Evolutionary conservation across 2,113 vertebrate genomes (phyloP).

Genomic region (Antechinus stuartii): DNA sequence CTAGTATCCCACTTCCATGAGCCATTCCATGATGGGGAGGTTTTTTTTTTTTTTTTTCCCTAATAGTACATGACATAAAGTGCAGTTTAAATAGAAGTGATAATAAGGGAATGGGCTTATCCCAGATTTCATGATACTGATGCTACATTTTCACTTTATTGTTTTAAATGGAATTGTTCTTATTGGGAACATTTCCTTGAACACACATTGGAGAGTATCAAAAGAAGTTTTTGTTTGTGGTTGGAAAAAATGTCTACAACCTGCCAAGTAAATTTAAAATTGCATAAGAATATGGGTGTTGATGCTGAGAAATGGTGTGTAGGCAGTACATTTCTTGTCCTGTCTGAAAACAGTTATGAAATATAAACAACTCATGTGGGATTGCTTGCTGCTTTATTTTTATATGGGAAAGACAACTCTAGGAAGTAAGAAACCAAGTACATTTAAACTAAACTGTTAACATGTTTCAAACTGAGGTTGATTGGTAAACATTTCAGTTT

Average conservation of each 20-base stretch:
- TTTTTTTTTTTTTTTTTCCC: background rate
- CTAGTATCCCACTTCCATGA: background rate
- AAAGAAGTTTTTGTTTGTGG: conserved; percentile 77
- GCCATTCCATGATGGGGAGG: background rate
- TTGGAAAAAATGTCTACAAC: conserved; percentile 74
- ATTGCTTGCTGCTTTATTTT: conserved; percentile 53
- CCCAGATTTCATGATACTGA: conserved; percentile 50
- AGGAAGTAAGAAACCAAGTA: conserved; percentile 36
- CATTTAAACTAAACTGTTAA: conserved; percentile 60
- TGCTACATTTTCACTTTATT: conserved; percentile 57
- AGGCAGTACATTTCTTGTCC: conserved; percentile 63
- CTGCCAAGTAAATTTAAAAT: conserved; percentile 76
- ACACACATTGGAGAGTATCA: conserved; percentile 67
- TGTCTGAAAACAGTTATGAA: conserved; percentile 74
- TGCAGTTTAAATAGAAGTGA: background rate
- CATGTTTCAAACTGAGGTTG: conserved; percentile 46
- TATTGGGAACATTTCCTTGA: conserved; percentile 76
- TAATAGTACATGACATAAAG: background rate
- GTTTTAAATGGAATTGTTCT: conserved; percentile 60
- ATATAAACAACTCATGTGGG: conserved; percentile 59
- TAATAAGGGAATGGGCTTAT: background rate
- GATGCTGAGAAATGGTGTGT: conserved; percentile 72
- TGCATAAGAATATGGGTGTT: conserved; percentile 77
- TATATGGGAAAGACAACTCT: conserved; percentile 61
- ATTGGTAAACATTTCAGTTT: conserved; percentile 29